A percentile compares a stretch with the other conserved stretches of the same genome.
These are phyloP conservation scores for Meghimatium bilineatum DNA, from an alignment of 2,888 invertebrate genomes.

Conservation along the genomic window DNA sequence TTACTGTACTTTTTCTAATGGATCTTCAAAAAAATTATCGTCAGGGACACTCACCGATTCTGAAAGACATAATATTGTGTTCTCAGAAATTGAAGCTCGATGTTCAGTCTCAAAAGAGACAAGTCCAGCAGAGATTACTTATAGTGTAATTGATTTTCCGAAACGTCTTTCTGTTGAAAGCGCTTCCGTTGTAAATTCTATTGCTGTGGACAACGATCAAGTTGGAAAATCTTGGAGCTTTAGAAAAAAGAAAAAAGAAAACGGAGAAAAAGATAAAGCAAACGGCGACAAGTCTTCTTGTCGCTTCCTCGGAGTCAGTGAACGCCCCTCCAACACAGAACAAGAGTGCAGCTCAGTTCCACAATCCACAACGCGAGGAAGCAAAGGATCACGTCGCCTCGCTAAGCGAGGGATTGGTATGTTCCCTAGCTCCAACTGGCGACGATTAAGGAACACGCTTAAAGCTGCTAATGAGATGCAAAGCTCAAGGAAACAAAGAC, in stretches of 20 bases:
- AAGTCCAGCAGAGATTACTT: not conserved
- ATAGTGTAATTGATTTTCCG: not conserved
- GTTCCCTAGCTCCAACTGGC: constrained; percentile 81
- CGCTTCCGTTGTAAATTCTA: not conserved
- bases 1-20: constrained; percentile 14
- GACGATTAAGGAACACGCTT: constrained; percentile 92
- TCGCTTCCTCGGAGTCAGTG: not conserved
- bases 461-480: constrained; percentile 67
- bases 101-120: not conserved
- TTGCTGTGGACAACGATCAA: not conserved
- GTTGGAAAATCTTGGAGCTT: not conserved
- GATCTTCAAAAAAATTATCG: not conserved
- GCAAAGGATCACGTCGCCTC: constrained; percentile 29
- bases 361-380: not conserved
- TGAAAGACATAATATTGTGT: not conserved
- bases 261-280: not conserved
- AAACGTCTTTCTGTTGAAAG: constrained; percentile 1
- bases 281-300: not conserved
- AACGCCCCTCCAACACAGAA: not conserved
- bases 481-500: constrained; percentile 59
- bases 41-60: not conserved
- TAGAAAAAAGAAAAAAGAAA: constrained; percentile 28
- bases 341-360: constrained; percentile 1
- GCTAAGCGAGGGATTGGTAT: constrained; percentile 39
- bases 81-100: not conserved